These are phyloP conservation scores for Drosophila leonis DNA, from an alignment of 2,888 invertebrate species.

Conservation along the genomic window DNA sequence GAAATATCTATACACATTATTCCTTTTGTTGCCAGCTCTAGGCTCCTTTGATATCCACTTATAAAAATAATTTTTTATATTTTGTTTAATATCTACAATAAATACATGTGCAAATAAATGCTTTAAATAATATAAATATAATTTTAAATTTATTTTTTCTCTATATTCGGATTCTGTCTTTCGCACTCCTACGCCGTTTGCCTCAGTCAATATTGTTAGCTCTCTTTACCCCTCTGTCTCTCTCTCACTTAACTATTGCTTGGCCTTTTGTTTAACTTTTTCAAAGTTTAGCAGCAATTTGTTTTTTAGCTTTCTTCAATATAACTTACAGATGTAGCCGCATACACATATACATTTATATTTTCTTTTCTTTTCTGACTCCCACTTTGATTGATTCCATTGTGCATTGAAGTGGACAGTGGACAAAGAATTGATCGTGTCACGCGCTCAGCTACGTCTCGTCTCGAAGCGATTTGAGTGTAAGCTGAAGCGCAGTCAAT, in stretches of 20 bases:
- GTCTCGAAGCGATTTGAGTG: constrained; percentile 1
- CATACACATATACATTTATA: neutral
- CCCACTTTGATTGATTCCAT: constrained; percentile 47
- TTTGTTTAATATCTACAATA: too few species aligned
- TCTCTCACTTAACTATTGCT: too few species aligned
- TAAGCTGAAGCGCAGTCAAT: constrained; percentile 61
- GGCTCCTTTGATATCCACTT: too few species aligned
- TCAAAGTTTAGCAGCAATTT: constrained; percentile 6
- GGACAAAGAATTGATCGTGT: constrained; percentile 32
- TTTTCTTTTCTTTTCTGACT: neutral
- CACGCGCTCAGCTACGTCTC: constrained; percentile 34
- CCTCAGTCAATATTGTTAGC: neutral
- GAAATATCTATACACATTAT: too few species aligned
- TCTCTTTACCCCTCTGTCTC: neutral
- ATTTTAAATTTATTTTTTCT: neutral
- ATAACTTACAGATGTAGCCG: neutral
- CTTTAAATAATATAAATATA: too few species aligned
- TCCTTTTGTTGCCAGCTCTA: too few species aligned
- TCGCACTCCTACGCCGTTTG: neutral
- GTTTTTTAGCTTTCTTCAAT: neutral
- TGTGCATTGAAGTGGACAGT: constrained; percentile 20
- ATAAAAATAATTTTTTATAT: too few species aligned
- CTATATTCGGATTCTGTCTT: neutral
- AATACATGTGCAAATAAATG: too few species aligned
- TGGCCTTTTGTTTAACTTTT: neutral